Percentiles rank a stretch among this genome's conserved stretches.
Conservation (phyloP, 2,797 vertebrate species). For the Harpagifer antarcticus region DNA sequence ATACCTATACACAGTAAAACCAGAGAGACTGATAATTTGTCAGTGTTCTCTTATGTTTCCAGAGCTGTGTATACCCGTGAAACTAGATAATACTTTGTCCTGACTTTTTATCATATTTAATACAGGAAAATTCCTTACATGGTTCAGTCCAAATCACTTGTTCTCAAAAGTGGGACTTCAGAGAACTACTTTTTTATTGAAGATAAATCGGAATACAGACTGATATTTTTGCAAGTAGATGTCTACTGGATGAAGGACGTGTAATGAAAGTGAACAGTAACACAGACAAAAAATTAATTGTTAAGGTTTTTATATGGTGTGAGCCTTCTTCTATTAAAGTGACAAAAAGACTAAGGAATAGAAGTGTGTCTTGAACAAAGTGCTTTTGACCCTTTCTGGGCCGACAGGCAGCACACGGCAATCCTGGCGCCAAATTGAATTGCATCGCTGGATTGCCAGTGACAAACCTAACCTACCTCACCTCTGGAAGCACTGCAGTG, state of each 20-base stretch:
- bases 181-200: too few relatives aligned
- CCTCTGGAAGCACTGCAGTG: slow-evolving; percentile 25
- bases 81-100: not conserved
- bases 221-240: not conserved
- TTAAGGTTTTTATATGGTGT: not conserved
- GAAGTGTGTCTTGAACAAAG: not conserved
- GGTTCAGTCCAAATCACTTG: not conserved
- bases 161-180: not conserved
- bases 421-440: slow-evolving; percentile 34
- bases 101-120: not conserved
- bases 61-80: not conserved
- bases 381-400: slow-evolving; percentile 27
- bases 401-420: slow-evolving; percentile 18
- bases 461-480: slow-evolving; percentile 30
- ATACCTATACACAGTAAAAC: too few relatives aligned
- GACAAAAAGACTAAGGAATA: slow-evolving; percentile 14
- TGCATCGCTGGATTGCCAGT: slow-evolving; percentile 30
- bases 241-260: not conserved
- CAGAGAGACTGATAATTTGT: too few relatives aligned
- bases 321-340: slow-evolving; percentile 4
- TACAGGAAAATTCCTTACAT: not conserved
- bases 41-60: too few relatives aligned
- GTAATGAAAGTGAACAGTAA: not conserved
- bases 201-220: too few relatives aligned
- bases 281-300: not conserved